These are phyloP conservation scores for Galagoides demidoff DNA, from an alignment of 2,797 vertebrate species.

Conservation along the genomic window DNA sequence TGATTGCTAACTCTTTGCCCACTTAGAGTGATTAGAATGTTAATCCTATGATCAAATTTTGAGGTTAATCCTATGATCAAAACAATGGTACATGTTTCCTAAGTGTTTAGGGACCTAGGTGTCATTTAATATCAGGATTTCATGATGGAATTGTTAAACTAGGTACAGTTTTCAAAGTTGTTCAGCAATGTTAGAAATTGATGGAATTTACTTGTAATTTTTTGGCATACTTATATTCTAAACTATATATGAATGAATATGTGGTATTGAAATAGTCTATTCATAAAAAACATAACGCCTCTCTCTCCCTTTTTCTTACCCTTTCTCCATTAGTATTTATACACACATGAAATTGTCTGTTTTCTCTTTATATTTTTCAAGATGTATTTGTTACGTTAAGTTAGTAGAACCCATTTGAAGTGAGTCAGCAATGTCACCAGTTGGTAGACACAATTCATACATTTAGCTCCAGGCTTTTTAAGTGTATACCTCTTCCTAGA, in stretches of 20 bases:
- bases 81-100: background rate
- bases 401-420: background rate
- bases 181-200: background rate
- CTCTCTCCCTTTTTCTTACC: background rate
- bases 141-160: background rate
- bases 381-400: background rate
- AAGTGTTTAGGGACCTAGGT: background rate
- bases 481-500: background rate
- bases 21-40: background rate
- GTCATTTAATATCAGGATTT: conserved; percentile 40
- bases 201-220: conserved; percentile 29
- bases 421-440: background rate
- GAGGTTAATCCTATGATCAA: background rate
- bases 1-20: background rate
- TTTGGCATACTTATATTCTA: background rate
- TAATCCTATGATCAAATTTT: background rate
- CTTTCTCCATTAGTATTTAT: background rate
- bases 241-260: background rate
- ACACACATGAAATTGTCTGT: conserved; percentile 3
- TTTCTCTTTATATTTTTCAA: conserved; percentile 16
- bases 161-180: background rate
- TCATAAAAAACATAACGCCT: background rate
- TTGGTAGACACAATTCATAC: background rate
- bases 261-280: background rate
- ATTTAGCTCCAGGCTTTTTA: background rate